Conservation (phyloP, 2,888 invertebrate species). For the Allacma fusca region DNA sequence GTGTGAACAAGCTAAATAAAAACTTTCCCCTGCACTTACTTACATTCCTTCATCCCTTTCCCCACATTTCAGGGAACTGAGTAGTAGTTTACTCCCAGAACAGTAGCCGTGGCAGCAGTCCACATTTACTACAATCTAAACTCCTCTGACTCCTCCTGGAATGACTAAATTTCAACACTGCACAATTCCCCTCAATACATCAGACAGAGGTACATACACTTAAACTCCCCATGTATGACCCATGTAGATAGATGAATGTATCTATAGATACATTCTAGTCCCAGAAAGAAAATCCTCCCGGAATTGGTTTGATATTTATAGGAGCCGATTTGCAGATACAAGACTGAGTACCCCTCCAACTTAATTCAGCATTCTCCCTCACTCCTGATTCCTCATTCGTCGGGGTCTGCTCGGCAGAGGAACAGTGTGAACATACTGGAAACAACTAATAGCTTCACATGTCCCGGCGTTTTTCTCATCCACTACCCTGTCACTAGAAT, state of each 20-base stretch:
- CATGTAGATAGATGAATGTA: too few relatives aligned
- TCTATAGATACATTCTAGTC: background rate
- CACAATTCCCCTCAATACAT: too few relatives aligned
- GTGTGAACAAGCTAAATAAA: conserved; percentile 1
- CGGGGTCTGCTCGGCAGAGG: background rate
- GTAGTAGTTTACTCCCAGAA: too few relatives aligned
- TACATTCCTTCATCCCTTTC: background rate
- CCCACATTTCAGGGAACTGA: background rate
- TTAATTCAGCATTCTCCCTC: background rate
- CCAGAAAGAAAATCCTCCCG: background rate
- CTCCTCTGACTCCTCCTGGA: too few relatives aligned
- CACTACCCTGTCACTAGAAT: conserved; percentile 13
- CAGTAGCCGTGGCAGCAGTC: too few relatives aligned
- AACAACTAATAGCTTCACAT: conserved; percentile 18
- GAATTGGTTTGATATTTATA: conserved; percentile 16
- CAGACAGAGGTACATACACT: too few relatives aligned
- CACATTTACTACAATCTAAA: too few relatives aligned
- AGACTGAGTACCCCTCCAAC: background rate
- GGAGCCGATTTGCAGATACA: conserved; percentile 8
- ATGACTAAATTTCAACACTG: too few relatives aligned
- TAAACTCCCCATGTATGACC: too few relatives aligned
- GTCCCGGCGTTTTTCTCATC: conserved; percentile 20
- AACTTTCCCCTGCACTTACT: background rate
- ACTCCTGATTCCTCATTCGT: background rate
- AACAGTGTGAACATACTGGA: background rate